Percentiles rank a stretch among this genome's conserved stretches.
Evolutionary conservation across 2,113 vertebrate genomes (phyloP).

Genomic region (Atlantisia rogersi): DNA sequence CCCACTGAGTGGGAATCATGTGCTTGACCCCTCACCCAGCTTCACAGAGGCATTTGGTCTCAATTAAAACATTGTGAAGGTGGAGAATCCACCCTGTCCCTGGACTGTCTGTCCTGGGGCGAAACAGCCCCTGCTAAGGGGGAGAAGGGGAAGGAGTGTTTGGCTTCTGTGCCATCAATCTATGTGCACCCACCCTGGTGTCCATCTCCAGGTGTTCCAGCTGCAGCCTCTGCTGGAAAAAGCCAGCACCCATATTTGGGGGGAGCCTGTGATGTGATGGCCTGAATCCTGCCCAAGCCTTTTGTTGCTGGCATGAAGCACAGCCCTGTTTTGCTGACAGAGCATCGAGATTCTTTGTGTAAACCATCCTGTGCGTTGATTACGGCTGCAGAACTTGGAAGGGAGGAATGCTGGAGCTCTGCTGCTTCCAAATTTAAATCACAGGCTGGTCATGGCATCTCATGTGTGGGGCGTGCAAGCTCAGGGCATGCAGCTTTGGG

Average conservation of each 20-base stretch:
- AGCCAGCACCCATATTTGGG: neutral
- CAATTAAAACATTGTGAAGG: neutral
- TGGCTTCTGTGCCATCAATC: neutral
- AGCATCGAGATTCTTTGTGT: neutral
- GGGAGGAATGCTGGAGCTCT: neutral
- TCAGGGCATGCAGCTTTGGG: too few species aligned
- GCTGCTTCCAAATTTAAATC: neutral
- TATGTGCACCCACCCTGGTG: fast-evolving
- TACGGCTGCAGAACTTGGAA: neutral
- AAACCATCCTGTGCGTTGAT: neutral
- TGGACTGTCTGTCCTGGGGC: fast-evolving
- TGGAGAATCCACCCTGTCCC: neutral
- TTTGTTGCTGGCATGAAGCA: neutral
- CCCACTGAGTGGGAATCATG: fast-evolving
- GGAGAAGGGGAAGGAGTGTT: neutral
- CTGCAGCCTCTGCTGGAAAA: neutral
- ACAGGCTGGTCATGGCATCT: fast-evolving
- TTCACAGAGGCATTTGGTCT: neutral
- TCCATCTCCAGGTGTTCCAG: neutral
- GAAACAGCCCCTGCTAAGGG: neutral
- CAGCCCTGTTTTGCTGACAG: neutral
- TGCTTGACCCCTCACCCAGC: neutral
- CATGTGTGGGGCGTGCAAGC: fast-evolving
- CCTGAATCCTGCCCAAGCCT: neutral
- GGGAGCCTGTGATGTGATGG: fast-evolving